Base-by-base conservation (phyloP, 2,797 vertebrate genomes). In the Sphaeramia orbicularis region DNA sequence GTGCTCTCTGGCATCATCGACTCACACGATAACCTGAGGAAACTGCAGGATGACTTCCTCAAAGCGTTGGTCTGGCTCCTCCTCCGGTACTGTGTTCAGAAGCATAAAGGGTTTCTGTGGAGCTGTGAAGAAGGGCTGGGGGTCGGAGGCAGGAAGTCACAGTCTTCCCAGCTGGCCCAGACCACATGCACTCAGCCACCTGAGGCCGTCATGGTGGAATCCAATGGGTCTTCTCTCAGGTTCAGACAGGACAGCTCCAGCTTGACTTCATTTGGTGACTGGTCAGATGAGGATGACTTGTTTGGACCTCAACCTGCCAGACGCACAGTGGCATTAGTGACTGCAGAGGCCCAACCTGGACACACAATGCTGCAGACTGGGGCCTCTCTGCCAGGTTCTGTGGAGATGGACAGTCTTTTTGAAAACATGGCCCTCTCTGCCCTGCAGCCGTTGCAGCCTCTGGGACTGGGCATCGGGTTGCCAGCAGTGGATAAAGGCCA, bases 1-100 rank as follows among this genome's bases (percentile, higher is more conserved):
- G 94, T 99, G 32, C 93, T 99, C 15, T 97, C 97, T 50, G 98
- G 97, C 72, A 97, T 99, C 77, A 97, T 99, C 32, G 97, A 99
- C 90, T 98, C 96, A 9, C 96, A 96, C 24, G 96, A 98, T 70
- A 96, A 97, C 88, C 89, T 99, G 85, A 95, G 93, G 72, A 96
- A 97, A 78, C 94, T 99, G 85, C 97, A 96, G 87, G 93, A 95
- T 37, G 97, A 99, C 85, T 97, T 99, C 58, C 73, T 98, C 40
- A 99, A 97, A 90, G 94, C 96, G 0, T 94, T 99, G 54, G 87
- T 98, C 1, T 99, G 97, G 97, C 85, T 97, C 85, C 95, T 99
- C 9, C 76, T 99, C 53, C 95, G 93, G n/a, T 90, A 96, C 56
- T 95, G 96, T 51, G 93, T 96, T 4, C 95, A 94, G 81, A 95